A percentile compares a stretch with the other conserved stretches of the same genome.
Conservation (phyloP, 2,888 invertebrate species). For the Falcaria lacertinaria region DNA sequence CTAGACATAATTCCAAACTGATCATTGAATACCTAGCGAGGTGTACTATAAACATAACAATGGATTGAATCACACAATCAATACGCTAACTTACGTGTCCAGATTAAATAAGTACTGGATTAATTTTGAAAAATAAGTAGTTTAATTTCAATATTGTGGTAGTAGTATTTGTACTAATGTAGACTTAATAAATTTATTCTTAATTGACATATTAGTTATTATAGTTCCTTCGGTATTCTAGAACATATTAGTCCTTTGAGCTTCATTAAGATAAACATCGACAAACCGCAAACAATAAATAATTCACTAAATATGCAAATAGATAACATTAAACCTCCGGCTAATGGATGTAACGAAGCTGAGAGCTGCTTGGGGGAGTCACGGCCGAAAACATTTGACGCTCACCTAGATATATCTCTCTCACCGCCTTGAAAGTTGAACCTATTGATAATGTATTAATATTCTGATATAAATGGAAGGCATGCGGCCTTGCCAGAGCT, state of each 20-base stretch:
- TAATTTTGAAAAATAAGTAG: not conserved
- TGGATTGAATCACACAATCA: not conserved
- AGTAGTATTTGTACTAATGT: no score
- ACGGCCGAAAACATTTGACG: constrained; percentile 37
- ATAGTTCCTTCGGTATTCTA: no score
- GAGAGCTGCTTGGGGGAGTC: constrained; percentile 5
- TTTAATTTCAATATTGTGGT: no score
- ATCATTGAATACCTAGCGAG: no score
- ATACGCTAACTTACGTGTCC: not conserved
- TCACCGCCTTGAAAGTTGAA: constrained; percentile 40
- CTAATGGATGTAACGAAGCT: not conserved
- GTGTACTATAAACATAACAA: not conserved
- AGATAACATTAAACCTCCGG: not conserved
- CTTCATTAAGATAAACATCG: no score
- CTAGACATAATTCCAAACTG: no score
- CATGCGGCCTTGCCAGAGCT: constrained; percentile 48
- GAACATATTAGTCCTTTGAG: no score
- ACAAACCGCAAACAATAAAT: not conserved
- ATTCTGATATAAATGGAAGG: constrained; percentile 39
- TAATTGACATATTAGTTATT: no score
- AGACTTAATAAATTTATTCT: no score
- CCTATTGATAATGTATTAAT: constrained; percentile 39
- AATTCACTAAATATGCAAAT: not conserved
- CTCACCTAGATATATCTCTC: constrained; percentile 30
- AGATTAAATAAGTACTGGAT: not conserved